phyloP scores from a whole-genome alignment of 2,113 vertebrate species.

The Grammomys surdaster region DNA sequence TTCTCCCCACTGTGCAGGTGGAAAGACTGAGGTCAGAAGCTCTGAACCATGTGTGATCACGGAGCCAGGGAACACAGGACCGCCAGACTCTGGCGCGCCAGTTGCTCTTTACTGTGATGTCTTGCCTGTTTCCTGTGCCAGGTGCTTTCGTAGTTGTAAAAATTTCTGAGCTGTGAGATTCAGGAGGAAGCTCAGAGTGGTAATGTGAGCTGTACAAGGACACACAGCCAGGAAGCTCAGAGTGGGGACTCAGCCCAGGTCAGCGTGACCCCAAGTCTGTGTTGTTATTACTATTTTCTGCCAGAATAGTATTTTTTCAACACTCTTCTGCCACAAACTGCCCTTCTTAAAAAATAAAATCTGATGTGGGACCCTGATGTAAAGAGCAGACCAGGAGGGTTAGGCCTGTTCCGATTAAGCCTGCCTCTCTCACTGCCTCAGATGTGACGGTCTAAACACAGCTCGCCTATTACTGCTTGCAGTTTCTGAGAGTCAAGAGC shows the following conservation, averaged over 20 bases:
- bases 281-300: background rate
- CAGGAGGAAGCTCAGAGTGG: background rate
- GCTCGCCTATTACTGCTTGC: rapidly evolving
- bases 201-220: background rate
- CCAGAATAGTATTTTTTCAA: background rate
- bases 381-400: background rate
- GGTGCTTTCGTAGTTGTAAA: background rate
- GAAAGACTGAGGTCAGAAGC: background rate
- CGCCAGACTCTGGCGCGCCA: rapidly evolving
- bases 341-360: background rate
- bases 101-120: background rate
- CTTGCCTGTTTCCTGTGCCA: background rate
- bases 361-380: background rate
- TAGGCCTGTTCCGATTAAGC: background rate
- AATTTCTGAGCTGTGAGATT: background rate
- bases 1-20: background rate
- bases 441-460: background rate
- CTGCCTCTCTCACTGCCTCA: background rate
- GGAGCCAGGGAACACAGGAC: background rate
- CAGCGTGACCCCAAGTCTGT: background rate
- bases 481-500: constrained; percentile 31
- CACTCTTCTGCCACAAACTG: background rate
- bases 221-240: background rate
- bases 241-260: background rate
- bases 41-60: background rate